Percentiles rank a stretch among this genome's conserved stretches.
Conservation (phyloP, 1,140 invertebrate species). For the Eupeodes corollae region DNA sequence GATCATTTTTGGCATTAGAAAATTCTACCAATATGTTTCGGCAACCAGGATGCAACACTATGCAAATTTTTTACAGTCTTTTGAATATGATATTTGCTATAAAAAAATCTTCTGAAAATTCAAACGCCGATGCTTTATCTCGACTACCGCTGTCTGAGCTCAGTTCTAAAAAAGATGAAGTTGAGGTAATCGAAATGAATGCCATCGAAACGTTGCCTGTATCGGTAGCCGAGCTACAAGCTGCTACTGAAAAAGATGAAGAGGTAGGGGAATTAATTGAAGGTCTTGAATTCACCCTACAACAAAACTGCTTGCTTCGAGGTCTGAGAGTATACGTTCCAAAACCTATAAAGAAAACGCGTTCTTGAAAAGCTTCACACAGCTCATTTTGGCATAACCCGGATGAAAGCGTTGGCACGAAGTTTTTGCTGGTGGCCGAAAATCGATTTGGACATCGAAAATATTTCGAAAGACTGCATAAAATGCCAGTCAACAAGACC, state of each 20-base stretch:
- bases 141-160: too few species aligned
- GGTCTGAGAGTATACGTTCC: constrained; percentile 10
- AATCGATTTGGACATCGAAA: constrained; percentile 7
- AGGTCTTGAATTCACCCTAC: constrained; percentile 11
- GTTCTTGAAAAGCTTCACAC: constrained; percentile 13
- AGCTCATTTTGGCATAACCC: too few species aligned
- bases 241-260: constrained; percentile 8
- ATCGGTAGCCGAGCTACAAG: neutral
- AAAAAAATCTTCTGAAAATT: constrained; percentile 13
- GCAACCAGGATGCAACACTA: constrained; percentile 28
- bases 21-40: too few species aligned
- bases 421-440: too few species aligned
- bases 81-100: constrained; percentile 18
- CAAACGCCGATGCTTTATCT: constrained; percentile 16
- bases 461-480: constrained; percentile 16
- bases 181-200: too few species aligned
- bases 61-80: constrained; percentile 23
- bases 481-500: constrained; percentile 3
- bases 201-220: too few species aligned
- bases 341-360: constrained; percentile 3
- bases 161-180: too few species aligned
- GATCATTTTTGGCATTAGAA: constrained; percentile 41
- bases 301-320: constrained; percentile 12
- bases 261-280: constrained; percentile 5
- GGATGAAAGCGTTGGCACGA: too few species aligned